Conservation (phyloP, 1,140 invertebrate genomes). For the Dreissena rostriformis region DNA sequence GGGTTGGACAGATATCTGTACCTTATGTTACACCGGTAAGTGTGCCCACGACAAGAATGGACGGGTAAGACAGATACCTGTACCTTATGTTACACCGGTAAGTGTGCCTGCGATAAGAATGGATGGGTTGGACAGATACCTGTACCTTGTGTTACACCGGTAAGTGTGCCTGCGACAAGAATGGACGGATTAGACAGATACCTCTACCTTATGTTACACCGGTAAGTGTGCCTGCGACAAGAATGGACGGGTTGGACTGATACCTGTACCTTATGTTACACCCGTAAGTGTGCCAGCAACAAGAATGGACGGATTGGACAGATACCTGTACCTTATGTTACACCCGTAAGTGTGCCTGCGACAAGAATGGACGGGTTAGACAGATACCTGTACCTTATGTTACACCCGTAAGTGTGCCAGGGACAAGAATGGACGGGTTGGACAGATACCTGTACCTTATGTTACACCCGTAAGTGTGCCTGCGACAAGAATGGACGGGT, state of each 20-base stretch:
- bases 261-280: conserved; percentile 96
- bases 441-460: conserved; percentile 98
- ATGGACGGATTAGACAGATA: conserved; percentile 93
- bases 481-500: conserved; percentile 91
- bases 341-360: conserved; percentile 91
- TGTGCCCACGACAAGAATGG: conserved; percentile 94
- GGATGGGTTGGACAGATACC: conserved; percentile 96
- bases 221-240: conserved; percentile 92
- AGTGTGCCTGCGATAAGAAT: conserved; percentile 85
- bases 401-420: conserved; percentile 78
- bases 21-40: no score
- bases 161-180: conserved; percentile 90
- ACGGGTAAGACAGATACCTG: conserved; percentile 95
- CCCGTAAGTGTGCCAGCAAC: conserved; percentile 92
- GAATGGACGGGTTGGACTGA: conserved; percentile 92
- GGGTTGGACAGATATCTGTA: no score
- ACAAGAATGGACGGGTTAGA: conserved; percentile 91
- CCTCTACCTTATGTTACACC: conserved; percentile 95
- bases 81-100: conserved; percentile 91
- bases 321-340: conserved; percentile 97
- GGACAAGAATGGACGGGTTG: conserved; percentile 92
- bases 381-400: conserved; percentile 98
- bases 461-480: conserved; percentile 84
- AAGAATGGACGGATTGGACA: conserved; percentile 92
- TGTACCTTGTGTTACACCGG: conserved; percentile 92